Conservation (phyloP, 2,888 invertebrate species). For the Heterodera filipjevi region DNA sequence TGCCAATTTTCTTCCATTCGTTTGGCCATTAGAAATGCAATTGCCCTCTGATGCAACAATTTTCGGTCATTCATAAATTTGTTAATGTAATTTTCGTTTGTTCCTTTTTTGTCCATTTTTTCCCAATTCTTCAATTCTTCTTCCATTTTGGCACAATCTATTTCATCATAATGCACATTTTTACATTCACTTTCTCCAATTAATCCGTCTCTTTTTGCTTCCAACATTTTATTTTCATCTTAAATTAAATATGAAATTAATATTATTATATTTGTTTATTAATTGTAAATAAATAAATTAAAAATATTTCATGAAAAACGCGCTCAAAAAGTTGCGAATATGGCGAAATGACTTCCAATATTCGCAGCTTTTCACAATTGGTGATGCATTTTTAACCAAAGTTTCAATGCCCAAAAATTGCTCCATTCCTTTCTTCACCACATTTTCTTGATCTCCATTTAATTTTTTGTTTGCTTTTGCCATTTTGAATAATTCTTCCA, state of each 20-base stretch:
- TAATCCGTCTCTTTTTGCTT: background rate
- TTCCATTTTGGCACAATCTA: background rate
- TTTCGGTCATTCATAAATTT: background rate
- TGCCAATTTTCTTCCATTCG: background rate
- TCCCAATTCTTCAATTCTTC: background rate
- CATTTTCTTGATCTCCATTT: background rate
- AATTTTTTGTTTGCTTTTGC: background rate
- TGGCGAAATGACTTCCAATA: background rate
- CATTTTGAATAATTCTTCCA: background rate
- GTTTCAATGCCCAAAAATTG: background rate
- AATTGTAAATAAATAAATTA: background rate
- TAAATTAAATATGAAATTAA: no score
- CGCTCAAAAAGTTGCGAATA: background rate
- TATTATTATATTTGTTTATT: no score
- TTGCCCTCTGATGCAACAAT: background rate
- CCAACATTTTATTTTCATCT: no score
- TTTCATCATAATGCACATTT: background rate
- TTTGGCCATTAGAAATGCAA: background rate
- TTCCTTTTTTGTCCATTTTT: background rate
- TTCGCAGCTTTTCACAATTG: constrained; percentile 1
- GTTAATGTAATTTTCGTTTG: background rate
- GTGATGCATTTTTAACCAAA: background rate
- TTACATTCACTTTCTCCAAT: background rate
- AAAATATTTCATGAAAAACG: background rate
- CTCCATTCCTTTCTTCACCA: background rate